A percentile compares a stretch with the other conserved stretches of the same genome.
Conservation (phyloP, 2,888 invertebrate species). For the Psylliodes chrysocephalus region DNA sequence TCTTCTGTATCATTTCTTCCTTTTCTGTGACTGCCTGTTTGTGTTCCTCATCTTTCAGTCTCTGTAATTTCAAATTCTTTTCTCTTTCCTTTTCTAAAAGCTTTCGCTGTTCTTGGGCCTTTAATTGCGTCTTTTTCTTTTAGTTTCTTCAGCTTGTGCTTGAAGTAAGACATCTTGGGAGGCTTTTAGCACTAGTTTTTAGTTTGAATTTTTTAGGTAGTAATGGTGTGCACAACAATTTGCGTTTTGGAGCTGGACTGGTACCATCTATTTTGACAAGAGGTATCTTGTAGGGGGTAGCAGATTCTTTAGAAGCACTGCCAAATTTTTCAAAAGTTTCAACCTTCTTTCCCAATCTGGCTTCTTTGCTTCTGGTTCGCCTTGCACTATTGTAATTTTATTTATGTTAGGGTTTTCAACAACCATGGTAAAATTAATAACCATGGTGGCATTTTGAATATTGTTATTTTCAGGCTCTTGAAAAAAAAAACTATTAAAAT, state of each 20-base stretch:
- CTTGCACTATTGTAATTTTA: background rate
- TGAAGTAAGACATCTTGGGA: slow-evolving; percentile 68
- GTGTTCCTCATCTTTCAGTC: slow-evolving; percentile 61
- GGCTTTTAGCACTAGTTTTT: slow-evolving; percentile 48
- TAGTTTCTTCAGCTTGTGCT: slow-evolving; percentile 69
- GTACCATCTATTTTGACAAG: background rate
- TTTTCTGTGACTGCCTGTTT: slow-evolving; percentile 53
- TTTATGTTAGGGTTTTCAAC: slow-evolving; percentile 39
- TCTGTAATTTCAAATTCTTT: slow-evolving; percentile 64
- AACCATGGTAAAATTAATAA: slow-evolving; percentile 42
- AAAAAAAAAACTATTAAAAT: too few species aligned
- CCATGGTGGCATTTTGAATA: slow-evolving; percentile 14
- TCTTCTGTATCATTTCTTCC: slow-evolving; percentile 64
- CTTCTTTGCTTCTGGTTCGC: slow-evolving; percentile 2
- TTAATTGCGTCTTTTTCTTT: slow-evolving; percentile 60
- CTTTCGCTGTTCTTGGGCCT: slow-evolving; percentile 64
- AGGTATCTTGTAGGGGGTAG: background rate
- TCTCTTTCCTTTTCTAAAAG: slow-evolving; percentile 65
- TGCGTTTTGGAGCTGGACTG: slow-evolving; percentile 32
- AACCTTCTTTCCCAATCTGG: slow-evolving; percentile 64
- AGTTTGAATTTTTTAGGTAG: slow-evolving; percentile 43
- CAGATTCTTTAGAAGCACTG: slow-evolving; percentile 17
- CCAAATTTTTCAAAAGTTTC: slow-evolving; percentile 69
- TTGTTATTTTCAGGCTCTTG: slow-evolving; percentile 41
- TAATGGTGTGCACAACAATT: slow-evolving; percentile 46